phyloP scores from a whole-genome alignment of 64 coral and sea anemone genomes.

The Actinia equina region DNA sequence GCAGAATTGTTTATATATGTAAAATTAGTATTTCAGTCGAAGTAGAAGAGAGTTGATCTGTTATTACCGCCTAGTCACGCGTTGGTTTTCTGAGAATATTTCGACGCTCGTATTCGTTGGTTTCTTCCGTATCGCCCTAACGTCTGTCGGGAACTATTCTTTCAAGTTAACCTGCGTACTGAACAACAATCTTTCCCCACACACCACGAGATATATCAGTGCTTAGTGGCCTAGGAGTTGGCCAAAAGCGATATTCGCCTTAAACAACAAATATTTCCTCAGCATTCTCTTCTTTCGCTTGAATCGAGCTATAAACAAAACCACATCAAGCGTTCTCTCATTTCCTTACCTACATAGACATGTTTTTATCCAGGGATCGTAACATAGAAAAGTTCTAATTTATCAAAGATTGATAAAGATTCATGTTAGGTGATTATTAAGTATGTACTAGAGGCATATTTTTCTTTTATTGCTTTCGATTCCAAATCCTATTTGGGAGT shows the following conservation, averaged over 20 bases:
- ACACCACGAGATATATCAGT: constrained; percentile 12
- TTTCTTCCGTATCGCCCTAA: constrained; percentile 3
- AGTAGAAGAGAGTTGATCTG: constrained; percentile 51
- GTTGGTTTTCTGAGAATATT: constrained; percentile 12
- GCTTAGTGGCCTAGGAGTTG: constrained; percentile 3
- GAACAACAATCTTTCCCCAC: constrained; percentile 1
- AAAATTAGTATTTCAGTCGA: constrained; percentile 72
- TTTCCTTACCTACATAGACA: not conserved
- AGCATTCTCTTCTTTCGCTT: constrained; percentile 17
- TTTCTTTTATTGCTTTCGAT: constrained; percentile 29
- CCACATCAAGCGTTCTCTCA: not conserved
- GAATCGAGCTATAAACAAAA: constrained; percentile 10
- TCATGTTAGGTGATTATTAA: constrained; percentile 21
- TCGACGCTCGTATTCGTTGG: not conserved
- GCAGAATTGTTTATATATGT: constrained; percentile 85
- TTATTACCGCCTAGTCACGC: constrained; percentile 22
- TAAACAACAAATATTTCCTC: constrained; percentile 13
- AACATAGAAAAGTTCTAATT: constrained; percentile 11
- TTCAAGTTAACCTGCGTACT: not conserved
- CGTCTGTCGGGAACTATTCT: constrained; percentile 9
- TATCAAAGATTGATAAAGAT: constrained; percentile 22
- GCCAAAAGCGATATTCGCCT: constrained; percentile 17
- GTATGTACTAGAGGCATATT: constrained; percentile 20
- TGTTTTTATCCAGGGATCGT: not conserved
- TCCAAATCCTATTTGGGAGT: constrained; percentile 22